These are phyloP conservation scores for Amphipyra tragopoginis DNA, from an alignment of 2,888 invertebrate genomes.

Conservation along the genomic window DNA sequence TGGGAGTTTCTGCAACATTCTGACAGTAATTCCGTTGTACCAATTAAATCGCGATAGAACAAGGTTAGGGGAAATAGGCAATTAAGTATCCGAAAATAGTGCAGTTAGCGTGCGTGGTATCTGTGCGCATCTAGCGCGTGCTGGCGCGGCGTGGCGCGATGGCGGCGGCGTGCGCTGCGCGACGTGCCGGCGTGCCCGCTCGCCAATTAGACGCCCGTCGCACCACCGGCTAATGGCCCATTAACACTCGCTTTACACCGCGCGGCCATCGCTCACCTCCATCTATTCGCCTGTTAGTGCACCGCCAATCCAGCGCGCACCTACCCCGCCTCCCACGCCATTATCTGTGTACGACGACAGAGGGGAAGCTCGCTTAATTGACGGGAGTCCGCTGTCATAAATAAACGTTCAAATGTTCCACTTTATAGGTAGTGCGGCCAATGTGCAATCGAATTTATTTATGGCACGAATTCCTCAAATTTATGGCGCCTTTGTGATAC, in stretches of 20 bases:
- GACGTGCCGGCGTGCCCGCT: slow-evolving; percentile 69
- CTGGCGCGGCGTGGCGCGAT: slow-evolving; percentile 51
- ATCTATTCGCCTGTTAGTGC: slow-evolving; percentile 70
- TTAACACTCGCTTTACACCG: slow-evolving; percentile 84
- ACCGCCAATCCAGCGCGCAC: slow-evolving; percentile 53
- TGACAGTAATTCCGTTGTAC: slow-evolving; percentile 13
- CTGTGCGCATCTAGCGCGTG: slow-evolving; percentile 73
- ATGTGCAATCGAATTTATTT: slow-evolving; percentile 69
- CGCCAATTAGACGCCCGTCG: slow-evolving; percentile 80
- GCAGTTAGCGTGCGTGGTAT: slow-evolving; percentile 80
- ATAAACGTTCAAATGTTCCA: slow-evolving; percentile 68
- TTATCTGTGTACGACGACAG: slow-evolving; percentile 52
- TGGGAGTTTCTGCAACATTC: not conserved
- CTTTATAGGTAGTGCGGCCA: slow-evolving; percentile 65
- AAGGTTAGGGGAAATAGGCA: slow-evolving; percentile 56
- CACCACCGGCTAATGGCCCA: slow-evolving; percentile 83
- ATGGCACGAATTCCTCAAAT: slow-evolving; percentile 62
- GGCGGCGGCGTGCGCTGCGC: slow-evolving; percentile 59
- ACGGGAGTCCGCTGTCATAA: slow-evolving; percentile 58
- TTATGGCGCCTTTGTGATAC: slow-evolving; percentile 61
- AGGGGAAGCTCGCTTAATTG: slow-evolving; percentile 64
- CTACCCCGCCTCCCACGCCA: slow-evolving; percentile 52
- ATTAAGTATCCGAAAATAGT: slow-evolving; percentile 69
- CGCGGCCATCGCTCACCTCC: slow-evolving; percentile 76
- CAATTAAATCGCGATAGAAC: slow-evolving; percentile 37